Evolutionary conservation across 1,140 invertebrate species (phyloP), one percentile per base, ranked within the genome.

Genomic region (Pseudomyrmex sp.): DNA sequence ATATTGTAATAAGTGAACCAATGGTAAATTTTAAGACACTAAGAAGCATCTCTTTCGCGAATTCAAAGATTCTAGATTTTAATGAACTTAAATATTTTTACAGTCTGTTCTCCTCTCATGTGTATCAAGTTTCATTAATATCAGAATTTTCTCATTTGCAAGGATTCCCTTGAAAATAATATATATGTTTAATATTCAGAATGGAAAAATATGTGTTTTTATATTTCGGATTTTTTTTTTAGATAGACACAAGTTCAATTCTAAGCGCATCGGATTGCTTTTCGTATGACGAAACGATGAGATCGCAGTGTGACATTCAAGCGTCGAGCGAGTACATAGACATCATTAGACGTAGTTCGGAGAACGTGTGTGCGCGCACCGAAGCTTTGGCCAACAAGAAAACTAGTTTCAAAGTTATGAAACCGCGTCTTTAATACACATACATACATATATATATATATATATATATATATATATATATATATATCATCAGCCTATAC

Each of bases 331-430:
- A 94, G 69, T 94, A 94, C 72, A 93, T 94, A 76, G 92, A 94
- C 87, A 93, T 93, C 10, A 93, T 94, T 65, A 92, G 90, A 89
- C 88, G 90, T 65, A 94, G 93, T 82, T 95, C 94, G 15, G 93
- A 95, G 77, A 93, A 93, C 83, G 93, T 95, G 48, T 95, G 91
- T 77, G 94, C 93, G 77, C 91, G 94, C 48, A 95, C 94, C 1
- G 93, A 95, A 88, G 94, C 94, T 69, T 92, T 95, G 74, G 92
- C 93, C 26, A 95, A 91, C 85, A 94, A 94, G 85, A 93, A 92
- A 77, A 92, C 92, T 69, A 94, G 93, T 83, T 95, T 95, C 68
- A 95, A 95, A 92, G 93, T 95, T 26, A 93, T 94, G 93, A 93
- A 92, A 82, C 93, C 94, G 72, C 93, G 94, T 66, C 90, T 91